Percentiles rank a stretch among this genome's conserved stretches.
phyloP scores from a whole-genome alignment of 2,113 vertebrate species.

The Acinonyx jubatus region DNA sequence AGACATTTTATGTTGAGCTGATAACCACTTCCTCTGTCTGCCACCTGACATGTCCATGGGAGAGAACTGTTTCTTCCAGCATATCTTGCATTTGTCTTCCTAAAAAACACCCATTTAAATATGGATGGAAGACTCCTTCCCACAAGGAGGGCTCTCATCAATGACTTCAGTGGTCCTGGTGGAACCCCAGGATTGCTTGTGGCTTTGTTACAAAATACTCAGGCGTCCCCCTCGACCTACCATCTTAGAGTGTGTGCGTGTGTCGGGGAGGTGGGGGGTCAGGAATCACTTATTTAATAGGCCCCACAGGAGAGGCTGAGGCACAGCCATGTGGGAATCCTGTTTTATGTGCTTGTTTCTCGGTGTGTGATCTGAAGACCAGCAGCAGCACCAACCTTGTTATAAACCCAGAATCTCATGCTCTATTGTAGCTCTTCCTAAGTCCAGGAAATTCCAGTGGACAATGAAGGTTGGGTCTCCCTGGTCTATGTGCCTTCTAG shows the following conservation, averaged over 20 bases:
- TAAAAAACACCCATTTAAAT: not conserved
- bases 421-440: not conserved
- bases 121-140: not conserved
- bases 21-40: no score
- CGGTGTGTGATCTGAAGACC: not conserved
- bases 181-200: not conserved
- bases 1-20: no score
- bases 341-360: not conserved
- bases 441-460: not conserved
- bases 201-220: not conserved
- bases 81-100: no score
- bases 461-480: no score
- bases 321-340: not conserved
- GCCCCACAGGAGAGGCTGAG: not conserved
- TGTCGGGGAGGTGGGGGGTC: no score
- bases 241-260: not conserved
- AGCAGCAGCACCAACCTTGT: not conserved
- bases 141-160: no score
- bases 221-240: not conserved
- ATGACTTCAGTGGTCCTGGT: not conserved
- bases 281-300: not conserved
- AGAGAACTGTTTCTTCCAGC: no score
- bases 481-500: not conserved
- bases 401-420: not conserved
- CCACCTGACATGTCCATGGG: no score